A percentile compares a stretch with the other conserved stretches of the same genome.
These are phyloP conservation scores for Aphidius colemani DNA, from an alignment of 2,888 invertebrate species.

Conservation along the genomic window DNA sequence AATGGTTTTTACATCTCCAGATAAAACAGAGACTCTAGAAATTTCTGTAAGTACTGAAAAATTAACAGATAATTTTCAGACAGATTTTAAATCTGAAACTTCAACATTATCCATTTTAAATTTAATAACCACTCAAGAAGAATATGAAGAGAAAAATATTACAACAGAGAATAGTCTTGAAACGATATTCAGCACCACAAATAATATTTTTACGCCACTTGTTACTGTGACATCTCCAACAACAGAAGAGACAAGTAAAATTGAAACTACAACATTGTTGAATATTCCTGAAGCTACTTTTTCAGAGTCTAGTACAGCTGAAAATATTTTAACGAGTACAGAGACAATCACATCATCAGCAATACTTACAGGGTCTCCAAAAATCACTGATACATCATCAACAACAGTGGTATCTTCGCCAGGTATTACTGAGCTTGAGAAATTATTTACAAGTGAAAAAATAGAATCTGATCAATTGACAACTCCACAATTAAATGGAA, in stretches of 20 bases:
- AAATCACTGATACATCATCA: not conserved
- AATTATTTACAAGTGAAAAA: no score
- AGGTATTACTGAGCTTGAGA: no score
- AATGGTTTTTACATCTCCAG: not conserved
- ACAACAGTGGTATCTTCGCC: no score
- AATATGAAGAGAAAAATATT: not conserved
- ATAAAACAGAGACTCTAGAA: not conserved
- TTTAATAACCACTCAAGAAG: not conserved
- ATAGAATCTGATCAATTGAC: no score
- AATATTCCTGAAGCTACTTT: not conserved
- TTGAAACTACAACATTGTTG: not conserved
- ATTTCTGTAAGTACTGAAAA: not conserved
- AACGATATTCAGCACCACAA: no score
- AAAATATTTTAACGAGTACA: not conserved
- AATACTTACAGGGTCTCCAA: not conserved
- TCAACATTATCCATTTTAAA: not conserved
- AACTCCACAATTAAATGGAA: no score
- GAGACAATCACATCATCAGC: conserved; percentile 1
- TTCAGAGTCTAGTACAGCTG: not conserved
- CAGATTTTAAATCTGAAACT: not conserved
- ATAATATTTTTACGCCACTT: not conserved
- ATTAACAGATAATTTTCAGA: not conserved
- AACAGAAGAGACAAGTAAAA: not conserved
- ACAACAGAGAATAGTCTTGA: no score
- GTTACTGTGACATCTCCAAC: not conserved